Evolutionary conservation across 35 echinoderm and acorn worm species (phyloP).

Genomic region (Patiria miniata): DNA sequence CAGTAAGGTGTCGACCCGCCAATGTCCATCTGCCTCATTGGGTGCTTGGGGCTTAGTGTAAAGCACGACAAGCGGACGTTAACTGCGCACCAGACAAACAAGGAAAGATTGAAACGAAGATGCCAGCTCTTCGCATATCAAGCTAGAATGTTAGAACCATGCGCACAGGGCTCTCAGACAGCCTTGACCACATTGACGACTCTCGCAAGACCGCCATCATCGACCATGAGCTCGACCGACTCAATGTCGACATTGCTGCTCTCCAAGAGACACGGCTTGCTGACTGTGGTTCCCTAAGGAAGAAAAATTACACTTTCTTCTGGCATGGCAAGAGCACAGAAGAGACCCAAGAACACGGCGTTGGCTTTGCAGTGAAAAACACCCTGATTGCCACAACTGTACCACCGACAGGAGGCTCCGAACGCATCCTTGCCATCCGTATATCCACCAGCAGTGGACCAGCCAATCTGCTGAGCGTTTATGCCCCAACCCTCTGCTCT

Average conservation of each 20-base stretch:
- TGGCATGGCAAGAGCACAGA: constrained; percentile 40
- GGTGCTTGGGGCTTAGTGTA: constrained; percentile 39
- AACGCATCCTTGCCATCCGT: constrained; percentile 1
- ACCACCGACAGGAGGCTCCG: background rate
- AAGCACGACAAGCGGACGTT: constrained; percentile 26
- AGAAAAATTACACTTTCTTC: constrained; percentile 63
- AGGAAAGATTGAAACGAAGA: constrained; percentile 35
- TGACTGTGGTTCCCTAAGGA: constrained; percentile 26
- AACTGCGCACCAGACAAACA: constrained; percentile 32
- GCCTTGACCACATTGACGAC: constrained; percentile 43
- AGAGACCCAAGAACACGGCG: constrained; percentile 44
- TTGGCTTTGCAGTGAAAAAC: constrained; percentile 68
- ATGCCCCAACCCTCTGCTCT: constrained; percentile 29
- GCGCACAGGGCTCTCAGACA: constrained; percentile 17
- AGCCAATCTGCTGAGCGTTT: constrained; percentile 22
- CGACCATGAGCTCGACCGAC: constrained; percentile 46
- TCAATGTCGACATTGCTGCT: constrained; percentile 58
- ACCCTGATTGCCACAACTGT: background rate
- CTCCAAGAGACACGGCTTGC: constrained; percentile 56
- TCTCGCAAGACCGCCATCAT: constrained; percentile 56
- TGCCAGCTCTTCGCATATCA: constrained; percentile 28
- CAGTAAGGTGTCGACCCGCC: constrained; percentile 65
- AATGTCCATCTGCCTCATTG: constrained; percentile 58
- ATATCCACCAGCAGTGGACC: background rate
- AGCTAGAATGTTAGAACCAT: constrained; percentile 52